These are phyloP conservation scores for Lamprotornis superbus DNA, from an alignment of 2,113 vertebrate species.

Conservation along the genomic window DNA sequence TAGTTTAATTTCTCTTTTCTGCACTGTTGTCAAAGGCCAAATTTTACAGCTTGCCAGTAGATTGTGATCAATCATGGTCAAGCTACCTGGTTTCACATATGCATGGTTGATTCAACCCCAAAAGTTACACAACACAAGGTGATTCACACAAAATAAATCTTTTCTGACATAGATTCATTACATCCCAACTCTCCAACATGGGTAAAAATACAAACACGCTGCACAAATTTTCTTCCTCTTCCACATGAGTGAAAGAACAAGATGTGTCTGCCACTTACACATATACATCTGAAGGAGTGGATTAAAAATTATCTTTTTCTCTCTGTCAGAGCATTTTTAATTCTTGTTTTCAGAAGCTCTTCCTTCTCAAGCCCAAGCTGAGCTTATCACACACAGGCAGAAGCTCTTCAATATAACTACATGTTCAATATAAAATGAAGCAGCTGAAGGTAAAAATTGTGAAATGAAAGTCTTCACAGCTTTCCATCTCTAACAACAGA, in stretches of 20 bases:
- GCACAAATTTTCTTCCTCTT: neutral
- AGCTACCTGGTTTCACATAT: neutral
- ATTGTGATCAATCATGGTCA: neutral
- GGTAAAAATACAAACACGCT: neutral
- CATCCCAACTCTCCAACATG: neutral
- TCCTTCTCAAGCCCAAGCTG: neutral
- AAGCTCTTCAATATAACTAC: neutral
- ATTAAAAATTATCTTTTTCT: slow-evolving; percentile 1
- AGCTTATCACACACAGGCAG: slow-evolving; percentile 33
- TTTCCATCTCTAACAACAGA: neutral
- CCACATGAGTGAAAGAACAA: neutral
- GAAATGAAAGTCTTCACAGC: neutral
- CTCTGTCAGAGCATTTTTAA: neutral
- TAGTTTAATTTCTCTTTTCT: neutral
- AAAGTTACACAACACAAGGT: neutral
- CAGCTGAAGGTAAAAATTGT: neutral
- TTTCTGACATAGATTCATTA: neutral
- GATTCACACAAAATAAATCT: neutral
- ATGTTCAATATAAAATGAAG: neutral
- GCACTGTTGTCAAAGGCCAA: neutral
- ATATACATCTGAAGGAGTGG: neutral
- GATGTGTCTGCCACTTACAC: neutral
- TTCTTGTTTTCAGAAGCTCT: slow-evolving; percentile 11
- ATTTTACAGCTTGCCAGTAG: neutral
- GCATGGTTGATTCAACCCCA: neutral